Conservation (phyloP, 2,888 invertebrate species). For the Apamea sordens region DNA sequence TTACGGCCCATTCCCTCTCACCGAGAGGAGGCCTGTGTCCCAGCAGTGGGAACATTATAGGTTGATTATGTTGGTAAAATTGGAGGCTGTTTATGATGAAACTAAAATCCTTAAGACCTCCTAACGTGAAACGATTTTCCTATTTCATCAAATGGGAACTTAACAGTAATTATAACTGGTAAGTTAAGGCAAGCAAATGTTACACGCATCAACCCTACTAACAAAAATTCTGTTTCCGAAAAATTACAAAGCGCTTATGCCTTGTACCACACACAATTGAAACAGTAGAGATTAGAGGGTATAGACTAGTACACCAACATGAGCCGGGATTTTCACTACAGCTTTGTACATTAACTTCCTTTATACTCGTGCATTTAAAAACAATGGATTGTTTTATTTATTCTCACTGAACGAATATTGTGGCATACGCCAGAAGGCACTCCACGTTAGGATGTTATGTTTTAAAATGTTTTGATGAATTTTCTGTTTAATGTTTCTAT, state of each 20-base stretch:
- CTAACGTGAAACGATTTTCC: not conserved
- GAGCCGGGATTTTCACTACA: slow-evolving; percentile 82
- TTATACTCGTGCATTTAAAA: slow-evolving; percentile 86
- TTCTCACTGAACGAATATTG: slow-evolving; percentile 70
- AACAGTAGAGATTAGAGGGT: slow-evolving; percentile 82
- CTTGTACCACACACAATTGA: slow-evolving; percentile 67
- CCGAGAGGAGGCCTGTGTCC: no score
- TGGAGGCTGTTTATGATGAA: not conserved
- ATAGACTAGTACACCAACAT: slow-evolving; percentile 83
- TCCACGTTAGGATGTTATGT: slow-evolving; percentile 5
- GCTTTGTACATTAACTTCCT: slow-evolving; percentile 87
- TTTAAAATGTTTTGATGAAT: not conserved
- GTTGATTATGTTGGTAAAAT: not conserved
- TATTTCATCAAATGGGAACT: not conserved
- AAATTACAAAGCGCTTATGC: slow-evolving; percentile 36
- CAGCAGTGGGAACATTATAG: no score
- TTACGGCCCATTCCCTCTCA: no score
- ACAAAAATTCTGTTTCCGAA: not conserved
- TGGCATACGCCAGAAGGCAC: slow-evolving; percentile 46
- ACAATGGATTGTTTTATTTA: slow-evolving; percentile 80
- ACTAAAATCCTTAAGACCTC: not conserved
- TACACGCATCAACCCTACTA: not conserved
- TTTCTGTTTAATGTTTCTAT: not conserved
- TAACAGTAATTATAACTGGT: not conserved
- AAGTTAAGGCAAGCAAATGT: not conserved